Percentiles rank a stretch among this genome's conserved stretches.
Conservation (phyloP, 1,140 invertebrate genomes). For the Agraylea sexmaculata region DNA sequence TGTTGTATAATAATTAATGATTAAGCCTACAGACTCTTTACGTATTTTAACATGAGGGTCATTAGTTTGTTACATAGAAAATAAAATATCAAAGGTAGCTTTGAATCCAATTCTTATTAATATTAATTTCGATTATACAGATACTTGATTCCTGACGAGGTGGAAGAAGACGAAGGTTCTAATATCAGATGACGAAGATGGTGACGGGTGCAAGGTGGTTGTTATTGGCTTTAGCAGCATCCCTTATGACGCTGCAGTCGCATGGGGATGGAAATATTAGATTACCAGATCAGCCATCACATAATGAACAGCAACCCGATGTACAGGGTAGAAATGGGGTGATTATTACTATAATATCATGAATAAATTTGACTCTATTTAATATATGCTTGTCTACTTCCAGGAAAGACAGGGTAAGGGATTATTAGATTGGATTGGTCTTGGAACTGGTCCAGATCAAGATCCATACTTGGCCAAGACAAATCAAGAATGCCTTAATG, state of each 20-base stretch:
- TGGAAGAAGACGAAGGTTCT: too few species aligned
- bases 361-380: background rate
- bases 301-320: constrained; percentile 6
- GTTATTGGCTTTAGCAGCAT: constrained; percentile 32
- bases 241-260: constrained; percentile 37
- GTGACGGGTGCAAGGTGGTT: constrained; percentile 33
- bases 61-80: too few species aligned
- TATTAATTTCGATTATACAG: too few species aligned
- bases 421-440: constrained; percentile 59
- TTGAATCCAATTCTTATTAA: too few species aligned
- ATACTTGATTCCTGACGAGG: too few species aligned
- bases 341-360: constrained; percentile 5
- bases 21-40: too few species aligned
- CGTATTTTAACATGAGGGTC: too few species aligned
- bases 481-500: constrained; percentile 57
- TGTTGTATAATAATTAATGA: too few species aligned
- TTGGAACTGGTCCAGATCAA: constrained; percentile 54
- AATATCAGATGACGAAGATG: constrained; percentile 26
- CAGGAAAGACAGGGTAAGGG: constrained; percentile 42
- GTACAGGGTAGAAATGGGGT: constrained; percentile 14
- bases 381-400: constrained; percentile 6
- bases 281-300: constrained; percentile 38
- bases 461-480: constrained; percentile 63
- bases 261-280: constrained; percentile 41
- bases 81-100: too few species aligned